Evolutionary conservation across 2,113 vertebrate genomes (phyloP).

Genomic region (Bombycilla garrulus): DNA sequence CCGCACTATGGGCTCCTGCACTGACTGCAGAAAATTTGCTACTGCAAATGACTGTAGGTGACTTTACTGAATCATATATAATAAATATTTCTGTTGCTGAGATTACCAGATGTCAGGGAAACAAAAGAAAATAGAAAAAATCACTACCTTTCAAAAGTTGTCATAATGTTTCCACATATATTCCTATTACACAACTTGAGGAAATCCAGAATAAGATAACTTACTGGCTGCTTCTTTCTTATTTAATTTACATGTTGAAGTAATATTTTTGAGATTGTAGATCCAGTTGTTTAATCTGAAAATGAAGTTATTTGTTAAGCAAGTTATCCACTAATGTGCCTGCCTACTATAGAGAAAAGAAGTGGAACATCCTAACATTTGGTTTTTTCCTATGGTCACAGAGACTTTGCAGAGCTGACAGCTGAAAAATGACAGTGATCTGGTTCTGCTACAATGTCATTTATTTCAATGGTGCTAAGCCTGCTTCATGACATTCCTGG

Average conservation of each 20-base stretch:
- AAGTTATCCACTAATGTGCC: not conserved
- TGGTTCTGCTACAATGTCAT: conserved; percentile 2
- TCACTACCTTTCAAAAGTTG: not conserved
- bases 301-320: not conserved
- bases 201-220: not conserved
- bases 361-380: not conserved
- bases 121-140: not conserved
- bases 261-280: not conserved
- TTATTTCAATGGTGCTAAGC: conserved; percentile 25
- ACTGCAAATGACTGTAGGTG: not conserved
- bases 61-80: not conserved
- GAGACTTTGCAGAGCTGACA: not conserved
- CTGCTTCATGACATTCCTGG: conserved; percentile 4
- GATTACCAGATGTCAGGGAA: not conserved
- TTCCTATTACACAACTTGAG: not conserved
- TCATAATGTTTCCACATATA: not conserved
- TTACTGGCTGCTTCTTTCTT: not conserved
- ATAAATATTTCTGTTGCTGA: not conserved
- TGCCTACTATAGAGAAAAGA: not conserved
- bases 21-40: not conserved
- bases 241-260: not conserved
- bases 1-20: not conserved
- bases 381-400: not conserved
- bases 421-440: conserved; percentile 16
- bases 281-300: not conserved